Evolutionary conservation across 2,113 vertebrate species (phyloP).

Genomic region (Pelecanoides urinatrix): DNA sequence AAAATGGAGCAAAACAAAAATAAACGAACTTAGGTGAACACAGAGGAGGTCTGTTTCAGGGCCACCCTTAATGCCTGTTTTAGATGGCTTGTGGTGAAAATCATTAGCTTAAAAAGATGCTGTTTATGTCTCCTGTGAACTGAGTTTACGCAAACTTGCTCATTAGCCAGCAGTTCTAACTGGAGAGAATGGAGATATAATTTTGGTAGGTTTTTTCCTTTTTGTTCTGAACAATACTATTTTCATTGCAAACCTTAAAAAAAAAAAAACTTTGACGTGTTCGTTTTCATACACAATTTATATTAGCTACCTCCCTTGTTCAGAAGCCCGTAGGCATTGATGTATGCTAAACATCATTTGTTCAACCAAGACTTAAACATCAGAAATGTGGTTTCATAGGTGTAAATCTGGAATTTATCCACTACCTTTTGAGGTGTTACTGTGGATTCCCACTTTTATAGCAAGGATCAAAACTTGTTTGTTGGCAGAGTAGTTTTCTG

Average conservation of each 20-base stretch:
- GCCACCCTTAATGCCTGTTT: conserved; percentile 11
- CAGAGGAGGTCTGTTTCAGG: conserved; percentile 50
- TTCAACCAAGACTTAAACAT: neutral
- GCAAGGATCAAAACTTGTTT: neutral
- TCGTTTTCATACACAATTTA: neutral
- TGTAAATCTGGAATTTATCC: neutral
- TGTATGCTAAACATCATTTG: neutral
- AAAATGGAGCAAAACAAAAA: conserved; percentile 46
- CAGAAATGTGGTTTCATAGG: neutral
- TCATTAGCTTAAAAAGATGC: conserved; percentile 39
- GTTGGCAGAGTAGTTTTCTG: neutral
- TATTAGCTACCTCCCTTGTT: neutral
- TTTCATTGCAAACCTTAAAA: neutral
- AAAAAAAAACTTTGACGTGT: neutral
- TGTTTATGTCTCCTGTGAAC: neutral
- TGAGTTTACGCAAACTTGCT: neutral
- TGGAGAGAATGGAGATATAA: neutral
- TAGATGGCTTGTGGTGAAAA: conserved; percentile 57
- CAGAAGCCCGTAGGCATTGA: neutral
- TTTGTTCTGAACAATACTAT: neutral
- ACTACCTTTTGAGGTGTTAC: neutral
- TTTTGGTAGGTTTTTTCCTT: neutral
- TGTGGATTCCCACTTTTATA: neutral
- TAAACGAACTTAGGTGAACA: conserved; percentile 47
- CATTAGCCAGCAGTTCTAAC: neutral